Evolutionary conservation across 2,888 invertebrate species (phyloP).

Genomic region (Habrosyne pyritoides): DNA sequence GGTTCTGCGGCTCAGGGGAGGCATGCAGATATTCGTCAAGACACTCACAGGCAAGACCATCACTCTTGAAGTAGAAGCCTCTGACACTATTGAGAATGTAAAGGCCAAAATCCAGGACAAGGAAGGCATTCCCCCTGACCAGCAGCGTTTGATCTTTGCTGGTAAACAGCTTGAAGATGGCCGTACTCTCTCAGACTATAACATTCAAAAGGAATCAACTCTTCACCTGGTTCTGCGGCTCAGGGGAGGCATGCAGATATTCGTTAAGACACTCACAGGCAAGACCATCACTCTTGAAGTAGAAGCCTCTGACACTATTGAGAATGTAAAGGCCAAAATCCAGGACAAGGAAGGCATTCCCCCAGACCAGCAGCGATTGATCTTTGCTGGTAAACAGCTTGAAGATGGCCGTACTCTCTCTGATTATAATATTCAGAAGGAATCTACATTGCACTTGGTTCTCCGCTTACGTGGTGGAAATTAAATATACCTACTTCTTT

Average conservation of each 20-base stretch:
- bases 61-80: constrained; percentile 50
- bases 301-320: constrained; percentile 53
- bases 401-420: constrained; percentile 55
- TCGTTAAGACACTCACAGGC: constrained; percentile 52
- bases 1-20: constrained; percentile 58
- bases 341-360: constrained; percentile 57
- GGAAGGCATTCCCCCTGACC: constrained; percentile 55
- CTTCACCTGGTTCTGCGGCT: constrained; percentile 57
- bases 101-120: constrained; percentile 57
- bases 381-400: constrained; percentile 53
- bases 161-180: constrained; percentile 56
- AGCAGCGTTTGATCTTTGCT: constrained; percentile 52
- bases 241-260: constrained; percentile 56
- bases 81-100: constrained; percentile 55
- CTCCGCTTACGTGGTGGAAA: constrained; percentile 46
- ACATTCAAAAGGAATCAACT: constrained; percentile 55
- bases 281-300: constrained; percentile 55
- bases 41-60: constrained; percentile 55
- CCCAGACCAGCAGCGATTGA: constrained; percentile 53
- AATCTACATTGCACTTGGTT: constrained; percentile 48
- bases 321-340: constrained; percentile 55
- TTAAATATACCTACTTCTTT: constrained; percentile 38
- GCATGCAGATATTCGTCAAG: constrained; percentile 57
- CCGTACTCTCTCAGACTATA: constrained; percentile 52
- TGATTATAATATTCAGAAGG: constrained; percentile 55